Percentiles rank a stretch among this genome's conserved stretches.
phyloP scores from a whole-genome alignment of 2,888 invertebrate species.

The Saturnia japonica region DNA sequence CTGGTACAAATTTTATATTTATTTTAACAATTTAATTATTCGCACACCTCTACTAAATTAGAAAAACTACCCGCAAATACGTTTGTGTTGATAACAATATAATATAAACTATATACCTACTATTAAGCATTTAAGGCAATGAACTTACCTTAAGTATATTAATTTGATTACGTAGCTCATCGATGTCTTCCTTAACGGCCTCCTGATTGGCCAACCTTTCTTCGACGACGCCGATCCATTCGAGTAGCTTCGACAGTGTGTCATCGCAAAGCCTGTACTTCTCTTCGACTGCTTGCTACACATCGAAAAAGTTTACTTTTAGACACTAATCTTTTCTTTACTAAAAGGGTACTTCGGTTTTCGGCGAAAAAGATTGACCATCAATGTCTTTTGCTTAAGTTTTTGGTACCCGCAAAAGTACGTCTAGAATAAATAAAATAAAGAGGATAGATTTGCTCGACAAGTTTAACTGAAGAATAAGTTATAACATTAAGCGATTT shows the following conservation, averaged over 20 bases:
- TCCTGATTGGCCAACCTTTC: constrained; percentile 92
- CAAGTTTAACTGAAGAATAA: background rate
- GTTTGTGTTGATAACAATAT: too few species aligned
- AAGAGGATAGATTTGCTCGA: background rate
- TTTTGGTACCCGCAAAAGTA: background rate
- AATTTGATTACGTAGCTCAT: constrained; percentile 93
- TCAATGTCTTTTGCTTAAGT: too few species aligned
- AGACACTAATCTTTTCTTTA: background rate
- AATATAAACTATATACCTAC: background rate
- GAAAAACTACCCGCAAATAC: too few species aligned
- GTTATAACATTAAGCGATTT: background rate
- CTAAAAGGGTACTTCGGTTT: background rate
- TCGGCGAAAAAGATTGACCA: background rate
- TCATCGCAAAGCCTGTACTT: constrained; percentile 96
- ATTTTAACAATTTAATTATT: too few species aligned
- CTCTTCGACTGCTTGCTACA: constrained; percentile 96
- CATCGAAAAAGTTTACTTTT: constrained; percentile 39
- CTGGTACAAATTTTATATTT: too few species aligned
- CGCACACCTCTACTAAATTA: too few species aligned
- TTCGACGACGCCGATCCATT: constrained; percentile 94
- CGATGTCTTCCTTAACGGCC: constrained; percentile 92
- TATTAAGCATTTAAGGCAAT: background rate
- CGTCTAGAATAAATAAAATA: background rate
- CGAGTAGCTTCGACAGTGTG: constrained; percentile 90
- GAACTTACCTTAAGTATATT: constrained; percentile 89